A percentile compares a stretch with the other conserved stretches of the same genome.
phyloP scores from a whole-genome alignment of 1,140 invertebrate genomes.

The Drosophila fuyamai region DNA sequence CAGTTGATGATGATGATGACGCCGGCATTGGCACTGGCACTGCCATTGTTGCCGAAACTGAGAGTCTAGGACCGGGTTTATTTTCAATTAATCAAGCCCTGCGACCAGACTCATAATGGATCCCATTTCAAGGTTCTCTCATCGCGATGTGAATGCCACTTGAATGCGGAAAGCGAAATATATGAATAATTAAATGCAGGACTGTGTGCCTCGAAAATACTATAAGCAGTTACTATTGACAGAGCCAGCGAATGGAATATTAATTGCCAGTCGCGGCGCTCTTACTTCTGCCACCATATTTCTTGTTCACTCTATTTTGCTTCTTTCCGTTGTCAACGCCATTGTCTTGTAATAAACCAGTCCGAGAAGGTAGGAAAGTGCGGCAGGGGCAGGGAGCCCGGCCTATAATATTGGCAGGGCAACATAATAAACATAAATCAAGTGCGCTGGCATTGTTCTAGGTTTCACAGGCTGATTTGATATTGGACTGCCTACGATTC shows the following conservation, averaged over 20 bases:
- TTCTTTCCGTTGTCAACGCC: constrained; percentile 61
- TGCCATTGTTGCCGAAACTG: constrained; percentile 54
- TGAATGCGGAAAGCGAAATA: constrained; percentile 50
- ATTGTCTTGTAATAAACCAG: constrained; percentile 74
- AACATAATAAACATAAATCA: constrained; percentile 81
- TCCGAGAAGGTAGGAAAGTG: background rate
- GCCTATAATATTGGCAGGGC: constrained; percentile 64
- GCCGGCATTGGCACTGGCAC: constrained; percentile 29
- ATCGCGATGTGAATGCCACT: constrained; percentile 41
- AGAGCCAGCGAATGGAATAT: constrained; percentile 39
- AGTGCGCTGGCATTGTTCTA: constrained; percentile 63
- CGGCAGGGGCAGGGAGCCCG: background rate
- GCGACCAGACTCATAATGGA: constrained; percentile 27
- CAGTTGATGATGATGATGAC: constrained; percentile 36
- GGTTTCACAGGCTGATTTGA: constrained; percentile 26
- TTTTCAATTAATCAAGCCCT: constrained; percentile 76
- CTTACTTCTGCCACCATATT: constrained; percentile 39
- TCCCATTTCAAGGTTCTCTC: constrained; percentile 54
- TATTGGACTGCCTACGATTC: constrained; percentile 27
- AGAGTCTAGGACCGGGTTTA: constrained; percentile 50
- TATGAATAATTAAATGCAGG: constrained; percentile 68
- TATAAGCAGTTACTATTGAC: constrained; percentile 51
- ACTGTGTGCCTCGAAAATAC: constrained; percentile 42
- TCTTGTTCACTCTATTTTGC: constrained; percentile 34
- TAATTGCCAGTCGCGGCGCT: constrained; percentile 46